phyloP scores from a whole-genome alignment of 2,113 vertebrate genomes.

The Alligator mississippiensis region DNA sequence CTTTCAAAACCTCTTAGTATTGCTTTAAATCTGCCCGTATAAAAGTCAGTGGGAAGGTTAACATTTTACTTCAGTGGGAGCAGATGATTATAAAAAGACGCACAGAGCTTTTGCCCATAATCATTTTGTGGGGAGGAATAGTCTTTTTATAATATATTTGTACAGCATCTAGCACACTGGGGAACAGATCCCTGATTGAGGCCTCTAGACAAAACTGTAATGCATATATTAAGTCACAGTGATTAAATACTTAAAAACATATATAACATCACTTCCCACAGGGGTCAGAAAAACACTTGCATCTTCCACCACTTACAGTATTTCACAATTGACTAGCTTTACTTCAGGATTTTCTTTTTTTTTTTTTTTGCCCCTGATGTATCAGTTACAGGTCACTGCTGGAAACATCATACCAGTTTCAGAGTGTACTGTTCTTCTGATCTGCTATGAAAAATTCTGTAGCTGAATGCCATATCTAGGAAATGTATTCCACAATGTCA shows the following conservation, averaged over 20 bases:
- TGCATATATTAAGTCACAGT: neutral
- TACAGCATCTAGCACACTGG: neutral
- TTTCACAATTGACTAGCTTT: neutral
- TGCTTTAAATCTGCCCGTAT: no score
- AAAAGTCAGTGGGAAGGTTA: no score
- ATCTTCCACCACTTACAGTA: neutral
- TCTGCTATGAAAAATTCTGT: neutral
- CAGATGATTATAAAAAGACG: no score
- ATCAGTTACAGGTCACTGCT: neutral
- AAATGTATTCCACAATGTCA: neutral
- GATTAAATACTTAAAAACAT: neutral
- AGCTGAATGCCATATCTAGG: neutral
- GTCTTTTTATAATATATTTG: no score
- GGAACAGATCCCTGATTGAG: neutral
- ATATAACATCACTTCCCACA: neutral
- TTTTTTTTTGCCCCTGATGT: neutral
- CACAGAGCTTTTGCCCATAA: no score
- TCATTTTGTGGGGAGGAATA: no score
- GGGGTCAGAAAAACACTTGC: neutral
- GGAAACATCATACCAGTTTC: neutral
- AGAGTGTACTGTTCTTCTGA: fast-evolving
- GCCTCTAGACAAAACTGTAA: neutral
- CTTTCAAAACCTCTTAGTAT: no score
- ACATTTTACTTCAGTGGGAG: no score
- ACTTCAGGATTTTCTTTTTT: neutral